phyloP scores from a whole-genome alignment of 2,797 vertebrate species.

The Poliocrania exsul region DNA sequence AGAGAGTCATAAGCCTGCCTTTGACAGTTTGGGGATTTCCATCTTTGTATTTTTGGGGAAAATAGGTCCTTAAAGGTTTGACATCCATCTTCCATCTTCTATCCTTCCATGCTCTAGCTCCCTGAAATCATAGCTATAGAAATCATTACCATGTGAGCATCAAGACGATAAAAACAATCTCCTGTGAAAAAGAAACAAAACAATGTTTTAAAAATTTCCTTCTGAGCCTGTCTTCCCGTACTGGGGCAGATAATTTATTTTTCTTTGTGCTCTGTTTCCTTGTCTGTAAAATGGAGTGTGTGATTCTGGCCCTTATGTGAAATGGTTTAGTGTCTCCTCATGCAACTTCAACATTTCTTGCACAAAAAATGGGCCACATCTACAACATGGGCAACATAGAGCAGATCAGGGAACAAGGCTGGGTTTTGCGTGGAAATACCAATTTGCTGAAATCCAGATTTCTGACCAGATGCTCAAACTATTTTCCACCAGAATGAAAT shows the following conservation, averaged over 20 bases:
- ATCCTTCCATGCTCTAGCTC: not conserved
- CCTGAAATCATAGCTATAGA: not conserved
- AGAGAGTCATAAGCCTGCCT: not conserved
- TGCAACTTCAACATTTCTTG: not conserved
- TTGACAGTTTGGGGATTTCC: not conserved
- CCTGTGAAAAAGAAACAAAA: not conserved
- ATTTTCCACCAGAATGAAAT: not conserved
- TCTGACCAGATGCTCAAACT: not conserved
- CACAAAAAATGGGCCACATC: not conserved
- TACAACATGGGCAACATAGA: fast-evolving
- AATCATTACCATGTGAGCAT: not conserved
- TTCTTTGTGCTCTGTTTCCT: not conserved
- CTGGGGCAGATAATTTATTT: not conserved
- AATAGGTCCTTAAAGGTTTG: not conserved
- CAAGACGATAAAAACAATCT: not conserved
- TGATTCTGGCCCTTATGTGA: not conserved
- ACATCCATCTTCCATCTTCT: not conserved
- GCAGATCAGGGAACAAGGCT: not conserved
- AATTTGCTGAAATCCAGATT: not conserved
- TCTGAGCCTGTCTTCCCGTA: not conserved
- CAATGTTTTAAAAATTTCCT: not conserved
- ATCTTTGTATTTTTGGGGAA: not conserved
- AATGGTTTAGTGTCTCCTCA: not conserved
- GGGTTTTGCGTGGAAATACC: not conserved
- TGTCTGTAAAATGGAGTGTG: not conserved